Evolutionary conservation across 2,888 invertebrate genomes (phyloP), one percentile per base, ranked within the genome.

Genomic region (Drosophila maculinotata): DNA sequence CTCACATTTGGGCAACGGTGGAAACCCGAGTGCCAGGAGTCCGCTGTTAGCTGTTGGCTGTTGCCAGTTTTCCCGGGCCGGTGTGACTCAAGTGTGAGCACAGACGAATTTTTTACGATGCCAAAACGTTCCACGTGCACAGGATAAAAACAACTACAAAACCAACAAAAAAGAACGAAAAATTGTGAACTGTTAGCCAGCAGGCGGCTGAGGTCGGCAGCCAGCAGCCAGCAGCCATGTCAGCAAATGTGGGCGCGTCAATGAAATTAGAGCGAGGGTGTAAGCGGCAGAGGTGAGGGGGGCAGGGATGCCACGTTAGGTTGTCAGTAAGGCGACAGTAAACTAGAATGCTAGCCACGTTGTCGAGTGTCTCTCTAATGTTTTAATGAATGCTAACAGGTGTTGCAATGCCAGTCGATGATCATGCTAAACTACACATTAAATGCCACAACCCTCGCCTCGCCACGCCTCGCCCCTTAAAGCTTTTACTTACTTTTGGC

Each of bases 31-130:
- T 39, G 26, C 30, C 30, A 20, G 31, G 31, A 33, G 45, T 45
- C 20, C 12, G 31, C 31, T 31, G 45, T 30, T 30, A 31, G 28
- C 36, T 30, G n/a, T 54, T 31, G 44, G 26, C 35, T 36, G 39
- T 44, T 35, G 20, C 20, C n/a, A n/a, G n/a, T 30, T 53, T 36
- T 36, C 3, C 49, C 38, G 51, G 48, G 62, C 45, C 68, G 39
- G 57, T 74, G 44, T 54, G 56, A 68, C 63, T 84, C 71, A 84
- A 81, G 79, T 84, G 85, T 84, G 75, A 68, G 85, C 63, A 68
- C 68, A 69, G 81, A 69, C 71, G 57, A 64, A 39, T 79, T 76
- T 71, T 72, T 73, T 58, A 74, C 62, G 47, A 44, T 63, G 45
- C 69, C 38, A 14, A 65, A 69, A 54, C 53, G 49, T 45, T 53